These are phyloP conservation scores for Mus minutoides DNA, from an alignment of 2,797 vertebrate species.

Conservation along the genomic window DNA sequence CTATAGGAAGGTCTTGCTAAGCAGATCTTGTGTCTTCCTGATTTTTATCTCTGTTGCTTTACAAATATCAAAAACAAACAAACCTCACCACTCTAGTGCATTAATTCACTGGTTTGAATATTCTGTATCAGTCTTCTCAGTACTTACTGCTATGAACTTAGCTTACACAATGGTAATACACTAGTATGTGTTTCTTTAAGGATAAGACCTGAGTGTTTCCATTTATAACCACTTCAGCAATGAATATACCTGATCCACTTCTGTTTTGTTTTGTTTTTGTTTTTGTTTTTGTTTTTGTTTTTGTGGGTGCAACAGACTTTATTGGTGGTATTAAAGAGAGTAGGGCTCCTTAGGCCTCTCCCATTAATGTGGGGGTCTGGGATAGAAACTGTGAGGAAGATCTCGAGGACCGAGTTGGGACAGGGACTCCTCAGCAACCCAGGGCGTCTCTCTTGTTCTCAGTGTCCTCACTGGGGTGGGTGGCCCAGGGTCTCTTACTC, in stretches of 20 bases:
- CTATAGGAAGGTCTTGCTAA: neutral
- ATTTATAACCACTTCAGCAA: neutral
- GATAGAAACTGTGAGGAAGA: neutral
- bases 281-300: neutral
- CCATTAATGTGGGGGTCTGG: neutral
- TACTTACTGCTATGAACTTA: neutral
- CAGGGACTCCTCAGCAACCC: neutral
- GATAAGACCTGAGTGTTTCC: constrained; percentile 3
- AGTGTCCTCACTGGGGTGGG: neutral
- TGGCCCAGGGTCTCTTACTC: neutral
- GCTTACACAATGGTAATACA: neutral
- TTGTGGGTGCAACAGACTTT: neutral
- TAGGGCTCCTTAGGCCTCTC: too few species aligned
- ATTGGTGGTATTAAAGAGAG: neutral
- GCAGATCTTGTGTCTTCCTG: neutral
- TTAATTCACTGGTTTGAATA: neutral
- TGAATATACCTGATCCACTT: neutral
- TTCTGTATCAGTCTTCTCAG: neutral
- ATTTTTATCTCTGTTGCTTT: neutral
- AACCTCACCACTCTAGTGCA: neutral
- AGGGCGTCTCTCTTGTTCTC: neutral
- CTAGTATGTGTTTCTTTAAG: neutral
- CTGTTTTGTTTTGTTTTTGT: neutral
- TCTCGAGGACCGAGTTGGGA: neutral
- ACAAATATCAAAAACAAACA: neutral